A percentile compares a stretch with the other conserved stretches of the same genome.
These are phyloP conservation scores for Astatotilapia flaviijosephi DNA, from an alignment of 2,113 vertebrate species.

Conservation along the genomic window DNA sequence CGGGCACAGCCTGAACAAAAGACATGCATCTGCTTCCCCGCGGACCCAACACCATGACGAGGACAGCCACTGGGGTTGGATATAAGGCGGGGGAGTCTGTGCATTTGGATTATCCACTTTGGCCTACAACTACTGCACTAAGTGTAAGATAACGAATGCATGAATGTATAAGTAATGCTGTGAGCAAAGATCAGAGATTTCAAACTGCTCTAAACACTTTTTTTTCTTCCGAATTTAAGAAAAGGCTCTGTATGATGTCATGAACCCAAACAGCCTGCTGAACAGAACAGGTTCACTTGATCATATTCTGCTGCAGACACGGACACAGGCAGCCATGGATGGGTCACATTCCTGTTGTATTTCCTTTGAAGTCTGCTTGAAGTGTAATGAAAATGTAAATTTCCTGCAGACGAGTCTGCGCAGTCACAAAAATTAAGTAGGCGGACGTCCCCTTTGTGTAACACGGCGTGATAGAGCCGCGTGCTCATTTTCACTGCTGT, in stretches of 20 bases:
- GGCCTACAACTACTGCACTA: not conserved
- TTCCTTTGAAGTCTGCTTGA: not conserved
- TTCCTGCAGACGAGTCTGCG: not conserved
- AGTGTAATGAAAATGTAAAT: not conserved
- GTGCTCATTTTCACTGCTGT: not conserved
- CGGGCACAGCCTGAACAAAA: not conserved
- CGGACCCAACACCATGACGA: not conserved
- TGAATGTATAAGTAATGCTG: not conserved
- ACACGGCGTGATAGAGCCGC: not conserved
- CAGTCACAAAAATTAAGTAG: not conserved
- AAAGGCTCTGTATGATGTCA: not conserved
- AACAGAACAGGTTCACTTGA: not conserved
- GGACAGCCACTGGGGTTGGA: not conserved
- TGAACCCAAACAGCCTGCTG: not conserved
- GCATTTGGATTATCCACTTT: not conserved
- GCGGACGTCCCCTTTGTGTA: not conserved
- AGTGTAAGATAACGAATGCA: accelerated
- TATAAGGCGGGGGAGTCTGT: not conserved
- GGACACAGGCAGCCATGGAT: not conserved
- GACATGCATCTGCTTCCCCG: accelerated
- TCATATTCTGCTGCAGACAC: not conserved
- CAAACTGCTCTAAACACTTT: not conserved
- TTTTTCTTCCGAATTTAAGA: not conserved
- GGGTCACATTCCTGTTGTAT: not conserved
- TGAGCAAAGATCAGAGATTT: not conserved